Conservation (phyloP, 2,113 vertebrate genomes). For the Gymnarchus niloticus region DNA sequence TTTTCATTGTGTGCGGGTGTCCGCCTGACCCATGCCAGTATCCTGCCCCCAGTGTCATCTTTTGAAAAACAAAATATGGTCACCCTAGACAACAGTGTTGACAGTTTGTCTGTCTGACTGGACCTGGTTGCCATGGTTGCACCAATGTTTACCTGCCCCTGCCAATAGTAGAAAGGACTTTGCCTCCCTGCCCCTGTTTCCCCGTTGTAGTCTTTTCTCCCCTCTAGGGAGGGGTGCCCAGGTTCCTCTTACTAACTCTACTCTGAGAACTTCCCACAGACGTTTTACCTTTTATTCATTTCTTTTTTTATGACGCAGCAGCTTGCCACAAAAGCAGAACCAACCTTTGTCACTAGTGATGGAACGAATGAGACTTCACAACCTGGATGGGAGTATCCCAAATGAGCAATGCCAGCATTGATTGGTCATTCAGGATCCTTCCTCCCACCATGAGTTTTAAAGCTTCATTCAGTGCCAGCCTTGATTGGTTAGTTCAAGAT, state of each 20-base stretch:
- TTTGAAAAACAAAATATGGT: too few species aligned
- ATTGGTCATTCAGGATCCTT: too few species aligned
- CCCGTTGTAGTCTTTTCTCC: neutral
- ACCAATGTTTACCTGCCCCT: slow-evolving; percentile 42
- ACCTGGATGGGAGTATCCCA: too few species aligned
- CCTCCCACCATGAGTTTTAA: too few species aligned
- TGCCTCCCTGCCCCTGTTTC: slow-evolving; percentile 3
- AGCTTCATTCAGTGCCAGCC: too few species aligned
- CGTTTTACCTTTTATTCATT: neutral
- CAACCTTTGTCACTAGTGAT: too few species aligned
- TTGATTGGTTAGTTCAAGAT: too few species aligned
- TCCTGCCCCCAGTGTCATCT: too few species aligned
- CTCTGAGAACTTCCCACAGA: neutral
- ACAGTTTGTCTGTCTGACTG: neutral
- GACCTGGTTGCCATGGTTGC: slow-evolving; percentile 46
- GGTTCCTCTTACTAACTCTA: neutral
- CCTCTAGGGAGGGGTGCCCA: neutral
- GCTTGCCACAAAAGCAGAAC: neutral
- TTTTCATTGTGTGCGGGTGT: too few species aligned
- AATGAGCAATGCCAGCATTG: too few species aligned
- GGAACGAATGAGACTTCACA: too few species aligned
- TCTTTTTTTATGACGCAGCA: neutral
- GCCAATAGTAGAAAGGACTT: slow-evolving; percentile 43
- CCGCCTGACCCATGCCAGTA: too few species aligned
- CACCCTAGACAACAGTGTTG: neutral